Evolutionary conservation across 2,888 invertebrate genomes (phyloP), one percentile per base, ranked within the genome.

Genomic region (Exocentrus adspersus): DNA sequence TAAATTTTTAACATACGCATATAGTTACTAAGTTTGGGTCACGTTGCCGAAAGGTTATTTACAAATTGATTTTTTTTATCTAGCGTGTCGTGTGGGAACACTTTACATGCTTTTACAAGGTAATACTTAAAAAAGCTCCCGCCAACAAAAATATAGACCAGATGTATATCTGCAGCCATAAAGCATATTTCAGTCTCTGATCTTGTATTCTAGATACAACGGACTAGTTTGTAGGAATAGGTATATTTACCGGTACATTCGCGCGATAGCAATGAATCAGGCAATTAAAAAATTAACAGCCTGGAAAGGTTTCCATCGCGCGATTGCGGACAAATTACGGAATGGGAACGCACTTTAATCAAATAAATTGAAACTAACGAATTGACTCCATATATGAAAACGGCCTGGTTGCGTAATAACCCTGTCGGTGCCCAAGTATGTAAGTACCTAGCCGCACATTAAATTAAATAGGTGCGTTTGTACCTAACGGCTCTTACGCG

Each of bases 341-440:
- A 75, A 75, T 75, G 72, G 69, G 73, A 74, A 73, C 74, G 70
- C 72, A 71, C 61, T 75, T 69, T 65, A 72, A 73, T 74, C 72
- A 73, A 75, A 75, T 74, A 72, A 74, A 75, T 73, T 74, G 72
- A 66, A 61, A 71, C 67, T 73, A 74, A 71, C 70, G 65, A 75
- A 74, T 74, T 75, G 74, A 70, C 62, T 68, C 75, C 75, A 72
- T 75, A 75, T 75, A 74, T 65, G 72, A 68, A 64, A 52, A 51
- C 42, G n/a, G 20, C 30, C 30, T 16, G 51, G 61, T 71, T 69
- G 62, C 65, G 67, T 51, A 71, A 69, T n/a, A n/a, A n/a, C n/a
- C n/a, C 61, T 43, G 64, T 43, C 65, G 65, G 52, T 62, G 60
- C 51, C 72, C 72, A 69, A 65, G 67, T 69, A 52, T 62, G 68